Percentiles rank a stretch among this genome's conserved stretches.
Conservation (phyloP, 2,888 invertebrate species). For the Leucania comma region DNA sequence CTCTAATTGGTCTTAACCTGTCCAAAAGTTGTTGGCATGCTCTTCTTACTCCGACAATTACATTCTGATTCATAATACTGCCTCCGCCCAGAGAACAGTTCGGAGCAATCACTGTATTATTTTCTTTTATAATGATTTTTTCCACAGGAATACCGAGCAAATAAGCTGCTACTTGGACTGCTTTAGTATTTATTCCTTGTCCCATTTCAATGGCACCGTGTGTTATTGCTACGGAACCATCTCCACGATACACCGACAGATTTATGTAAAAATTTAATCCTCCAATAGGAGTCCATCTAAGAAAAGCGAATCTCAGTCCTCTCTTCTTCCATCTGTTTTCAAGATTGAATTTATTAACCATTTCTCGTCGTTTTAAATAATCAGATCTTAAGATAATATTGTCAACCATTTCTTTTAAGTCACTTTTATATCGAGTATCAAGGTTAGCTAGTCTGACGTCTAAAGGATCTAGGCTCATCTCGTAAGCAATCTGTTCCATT, state of each 20-base stretch:
- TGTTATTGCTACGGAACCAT: constrained; percentile 92
- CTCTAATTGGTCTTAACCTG: constrained; percentile 82
- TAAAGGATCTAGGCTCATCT: constrained; percentile 89
- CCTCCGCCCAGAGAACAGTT: constrained; percentile 54
- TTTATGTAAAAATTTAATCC: constrained; percentile 80
- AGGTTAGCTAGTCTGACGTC: constrained; percentile 90
- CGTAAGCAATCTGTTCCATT: constrained; percentile 91
- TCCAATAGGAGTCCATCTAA: constrained; percentile 89
- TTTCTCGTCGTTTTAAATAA: constrained; percentile 84
- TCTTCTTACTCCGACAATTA: constrained; percentile 72
- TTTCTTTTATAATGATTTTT: constrained; percentile 58
- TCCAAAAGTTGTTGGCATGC: constrained; percentile 72
- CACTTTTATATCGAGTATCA: constrained; percentile 60
- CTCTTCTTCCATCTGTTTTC: constrained; percentile 93
- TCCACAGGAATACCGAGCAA: constrained; percentile 53
- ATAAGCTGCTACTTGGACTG: constrained; percentile 90
- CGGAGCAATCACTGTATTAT: constrained; percentile 57
- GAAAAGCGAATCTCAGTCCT: constrained; percentile 90
- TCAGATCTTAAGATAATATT: constrained; percentile 88
- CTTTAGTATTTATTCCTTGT: constrained; percentile 95
- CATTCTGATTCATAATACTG: constrained; percentile 76
- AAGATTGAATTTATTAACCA: constrained; percentile 89
- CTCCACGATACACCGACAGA: constrained; percentile 92
- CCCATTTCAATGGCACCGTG: constrained; percentile 93
- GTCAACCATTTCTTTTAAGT: constrained; percentile 85